A percentile compares a stretch with the other conserved stretches of the same genome.
These are phyloP conservation scores for Pygmarrhopalites habei DNA, from an alignment of 1,140 invertebrate genomes.

Conservation along the genomic window DNA sequence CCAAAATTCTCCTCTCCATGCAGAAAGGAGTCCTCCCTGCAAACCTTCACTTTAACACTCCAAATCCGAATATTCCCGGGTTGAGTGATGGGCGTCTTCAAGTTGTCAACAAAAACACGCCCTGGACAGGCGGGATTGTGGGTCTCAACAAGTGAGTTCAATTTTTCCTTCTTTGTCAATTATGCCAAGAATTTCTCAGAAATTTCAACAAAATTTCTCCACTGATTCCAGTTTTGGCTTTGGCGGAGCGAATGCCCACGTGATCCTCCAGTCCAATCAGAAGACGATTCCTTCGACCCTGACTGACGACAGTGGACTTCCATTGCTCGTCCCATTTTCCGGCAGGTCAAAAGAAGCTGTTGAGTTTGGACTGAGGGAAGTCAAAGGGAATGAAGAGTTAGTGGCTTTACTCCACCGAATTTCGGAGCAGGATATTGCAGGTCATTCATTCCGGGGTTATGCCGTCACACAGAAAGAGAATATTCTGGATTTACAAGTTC, in stretches of 20 bases:
- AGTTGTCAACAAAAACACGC: slow-evolving; percentile 34
- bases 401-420: background rate
- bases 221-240: slow-evolving; percentile 15
- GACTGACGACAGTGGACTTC: background rate
- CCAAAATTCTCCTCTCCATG: slow-evolving; percentile 64
- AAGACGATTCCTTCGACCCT: background rate
- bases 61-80: slow-evolving; percentile 58
- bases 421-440: background rate
- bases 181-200: too few species aligned
- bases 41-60: slow-evolving; percentile 52
- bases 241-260: slow-evolving; percentile 13
- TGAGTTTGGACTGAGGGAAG: background rate
- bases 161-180: too few species aligned
- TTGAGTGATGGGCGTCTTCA: slow-evolving; percentile 57
- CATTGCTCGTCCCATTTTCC: slow-evolving; percentile 63
- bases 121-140: slow-evolving; percentile 40
- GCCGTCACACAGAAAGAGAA: background rate
- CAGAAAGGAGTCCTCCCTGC: slow-evolving; percentile 49
- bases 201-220: too few species aligned
- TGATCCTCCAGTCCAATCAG: background rate
- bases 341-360: slow-evolving; percentile 78
- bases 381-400: slow-evolving; percentile 39
- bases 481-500: background rate
- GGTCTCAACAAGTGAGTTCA: slow-evolving; percentile 11
- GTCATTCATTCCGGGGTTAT: slow-evolving; percentile 1